Base-by-base conservation (phyloP, 2,797 vertebrate genomes). In the Bucorvus abyssinicus region DNA sequence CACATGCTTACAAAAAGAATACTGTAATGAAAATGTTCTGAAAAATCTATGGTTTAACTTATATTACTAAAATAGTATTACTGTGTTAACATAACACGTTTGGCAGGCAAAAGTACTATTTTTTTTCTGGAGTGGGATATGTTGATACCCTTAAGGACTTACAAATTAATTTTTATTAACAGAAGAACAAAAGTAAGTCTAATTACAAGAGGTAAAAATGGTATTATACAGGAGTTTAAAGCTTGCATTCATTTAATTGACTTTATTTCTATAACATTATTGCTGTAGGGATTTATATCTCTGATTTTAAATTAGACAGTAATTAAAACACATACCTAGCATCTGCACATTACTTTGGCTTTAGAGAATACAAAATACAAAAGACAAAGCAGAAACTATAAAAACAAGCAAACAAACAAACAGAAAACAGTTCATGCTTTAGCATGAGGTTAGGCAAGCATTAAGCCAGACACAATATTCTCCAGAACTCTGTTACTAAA, bases 281-380 rank as follows among this genome's bases (percentile, higher is more conserved):
- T 92, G 38, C 93, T 94, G 12, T 68, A 91, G 87, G 82, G 87
- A 95, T 93, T 96, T 95, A 71, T 91, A 56, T 79, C 68, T 52
- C 63, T 89, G 59, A 70, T 90, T 97, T 75, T 87, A 95, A 96
- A 96, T 90, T 95, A 60, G 96, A 96, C 96, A 93, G 24, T 95
- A 97, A 97, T 97, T 97, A 94, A 96, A 96, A 91, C 6, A 65
- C 7, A 93, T 97, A 96, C 85, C 89, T 89, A 45, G 8, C 42
- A 87, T 93, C 75, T 85, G 47, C 65, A 85, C 5, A 84, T 96
- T 85, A 94, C 55, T 90, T 75, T 68, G 24, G 36, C 6, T 96
- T 91, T 65, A 91, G 53, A 90, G 32, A 92, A 78, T 85, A n/a
- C 11, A 91, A 96, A 96, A 74, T 85, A 57, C 7, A 61, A 92